Evolutionary conservation across 2,797 vertebrate genomes (phyloP).

Genomic region (Acomys russatus): DNA sequence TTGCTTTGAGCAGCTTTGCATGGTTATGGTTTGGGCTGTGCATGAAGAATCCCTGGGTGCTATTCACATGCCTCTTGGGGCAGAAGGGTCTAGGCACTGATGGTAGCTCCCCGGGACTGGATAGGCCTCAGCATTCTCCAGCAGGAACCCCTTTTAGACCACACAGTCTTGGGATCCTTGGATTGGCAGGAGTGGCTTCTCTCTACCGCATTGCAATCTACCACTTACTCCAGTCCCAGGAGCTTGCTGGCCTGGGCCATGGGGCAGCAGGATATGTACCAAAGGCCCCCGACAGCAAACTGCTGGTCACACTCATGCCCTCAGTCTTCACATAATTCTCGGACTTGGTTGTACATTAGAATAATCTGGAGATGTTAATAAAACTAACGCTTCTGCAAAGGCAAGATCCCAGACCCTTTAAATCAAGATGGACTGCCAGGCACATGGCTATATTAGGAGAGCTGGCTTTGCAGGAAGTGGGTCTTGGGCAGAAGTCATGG

Average conservation of each 20-base stretch:
- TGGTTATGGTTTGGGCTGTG: neutral
- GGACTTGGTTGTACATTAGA: neutral
- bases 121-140: neutral
- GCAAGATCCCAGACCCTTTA: neutral
- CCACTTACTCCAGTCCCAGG: neutral
- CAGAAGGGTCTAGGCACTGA: neutral
- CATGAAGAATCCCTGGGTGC: too few relatives aligned
- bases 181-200: neutral
- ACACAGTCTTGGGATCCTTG: neutral
- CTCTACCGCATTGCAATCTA: neutral
- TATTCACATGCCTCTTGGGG: neutral
- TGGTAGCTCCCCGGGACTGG: accelerated
- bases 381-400: neutral
- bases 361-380: slow-evolving; percentile 1
- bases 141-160: neutral
- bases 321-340: neutral
- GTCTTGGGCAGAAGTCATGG: neutral
- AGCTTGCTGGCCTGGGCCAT: neutral
- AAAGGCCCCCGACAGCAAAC: neutral
- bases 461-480: too few relatives aligned
- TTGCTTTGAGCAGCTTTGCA: neutral
- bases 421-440: neutral
- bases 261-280: neutral
- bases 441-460: too few relatives aligned
- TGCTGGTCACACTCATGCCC: neutral